A percentile compares a stretch with the other conserved stretches of the same genome.
These are phyloP conservation scores for Hyperopisus bebe DNA, from an alignment of 2,113 vertebrate genomes.

Conservation along the genomic window DNA sequence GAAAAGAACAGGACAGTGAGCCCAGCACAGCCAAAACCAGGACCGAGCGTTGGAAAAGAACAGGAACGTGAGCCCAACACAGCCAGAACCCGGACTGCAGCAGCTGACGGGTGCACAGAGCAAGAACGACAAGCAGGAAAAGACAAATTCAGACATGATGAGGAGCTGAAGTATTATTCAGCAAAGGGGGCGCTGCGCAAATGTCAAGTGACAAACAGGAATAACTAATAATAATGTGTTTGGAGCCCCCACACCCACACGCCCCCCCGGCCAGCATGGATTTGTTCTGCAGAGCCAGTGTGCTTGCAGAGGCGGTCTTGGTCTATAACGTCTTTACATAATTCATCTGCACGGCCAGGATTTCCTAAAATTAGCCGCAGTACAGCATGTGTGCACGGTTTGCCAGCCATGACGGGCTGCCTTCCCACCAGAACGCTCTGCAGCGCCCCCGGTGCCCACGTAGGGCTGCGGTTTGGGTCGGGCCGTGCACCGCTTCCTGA, in stretches of 20 bases:
- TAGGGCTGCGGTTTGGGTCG: background rate
- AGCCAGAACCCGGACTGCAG: background rate
- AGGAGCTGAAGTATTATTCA: background rate
- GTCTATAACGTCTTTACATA: constrained; percentile 5
- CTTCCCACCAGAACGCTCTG: background rate
- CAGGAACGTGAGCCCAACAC: background rate
- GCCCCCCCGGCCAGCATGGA: background rate
- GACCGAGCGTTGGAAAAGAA: too few species aligned
- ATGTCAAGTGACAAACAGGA: background rate
- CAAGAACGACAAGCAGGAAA: background rate
- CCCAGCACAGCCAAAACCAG: background rate
- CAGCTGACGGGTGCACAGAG: background rate
- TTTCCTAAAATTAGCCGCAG: background rate
- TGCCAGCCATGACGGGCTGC: background rate
- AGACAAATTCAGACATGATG: background rate
- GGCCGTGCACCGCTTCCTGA: background rate
- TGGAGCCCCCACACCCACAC: background rate
- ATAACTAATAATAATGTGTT: background rate
- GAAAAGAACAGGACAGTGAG: too few species aligned
- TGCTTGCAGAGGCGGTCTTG: background rate
- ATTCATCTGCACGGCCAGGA: constrained; percentile 5
- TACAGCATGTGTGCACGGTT: background rate
- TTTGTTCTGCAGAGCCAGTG: background rate
- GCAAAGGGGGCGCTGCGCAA: background rate
- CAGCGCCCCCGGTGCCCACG: background rate